A percentile compares a stretch with the other conserved stretches of the same genome.
Conservation (phyloP, 1,140 invertebrate genomes). For the Oppia nitens region DNA sequence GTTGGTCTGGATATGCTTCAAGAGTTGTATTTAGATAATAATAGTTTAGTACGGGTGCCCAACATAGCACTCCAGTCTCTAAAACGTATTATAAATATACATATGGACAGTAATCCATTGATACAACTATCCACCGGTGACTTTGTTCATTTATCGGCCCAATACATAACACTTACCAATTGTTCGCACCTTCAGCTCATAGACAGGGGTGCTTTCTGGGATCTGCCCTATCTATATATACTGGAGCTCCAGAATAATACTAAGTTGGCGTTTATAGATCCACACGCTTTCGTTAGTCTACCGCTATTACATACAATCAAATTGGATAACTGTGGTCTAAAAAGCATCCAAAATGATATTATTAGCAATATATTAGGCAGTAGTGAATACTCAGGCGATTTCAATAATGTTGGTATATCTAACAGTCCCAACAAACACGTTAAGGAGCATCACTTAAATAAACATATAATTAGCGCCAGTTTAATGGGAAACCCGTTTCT, state of each 20-base stretch:
- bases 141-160: constrained; percentile 26
- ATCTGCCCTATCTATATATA: constrained; percentile 26
- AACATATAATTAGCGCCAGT: background rate
- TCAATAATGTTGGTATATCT: too few species aligned
- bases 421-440: background rate
- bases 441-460: background rate
- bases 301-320: constrained; percentile 23
- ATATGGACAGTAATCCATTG: constrained; percentile 59
- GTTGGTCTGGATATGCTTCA: constrained; percentile 43
- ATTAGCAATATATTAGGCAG: constrained; percentile 3
- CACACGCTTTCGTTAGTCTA: constrained; percentile 27
- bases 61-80: constrained; percentile 22
- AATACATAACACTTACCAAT: constrained; percentile 26
- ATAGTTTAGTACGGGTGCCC: constrained; percentile 21
- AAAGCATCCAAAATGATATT: constrained; percentile 2
- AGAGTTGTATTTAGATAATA: constrained; percentile 21
- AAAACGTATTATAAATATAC: constrained; percentile 46
- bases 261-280: constrained; percentile 29
- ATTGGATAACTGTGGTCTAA: background rate
- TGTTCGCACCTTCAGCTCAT: constrained; percentile 28
- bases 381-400: too few species aligned
- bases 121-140: constrained; percentile 27
- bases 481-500: background rate
- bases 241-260: constrained; percentile 30
- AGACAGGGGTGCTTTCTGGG: constrained; percentile 30